These are phyloP conservation scores for Tyrannus savana DNA, from an alignment of 2,113 vertebrate species.

Conservation along the genomic window DNA sequence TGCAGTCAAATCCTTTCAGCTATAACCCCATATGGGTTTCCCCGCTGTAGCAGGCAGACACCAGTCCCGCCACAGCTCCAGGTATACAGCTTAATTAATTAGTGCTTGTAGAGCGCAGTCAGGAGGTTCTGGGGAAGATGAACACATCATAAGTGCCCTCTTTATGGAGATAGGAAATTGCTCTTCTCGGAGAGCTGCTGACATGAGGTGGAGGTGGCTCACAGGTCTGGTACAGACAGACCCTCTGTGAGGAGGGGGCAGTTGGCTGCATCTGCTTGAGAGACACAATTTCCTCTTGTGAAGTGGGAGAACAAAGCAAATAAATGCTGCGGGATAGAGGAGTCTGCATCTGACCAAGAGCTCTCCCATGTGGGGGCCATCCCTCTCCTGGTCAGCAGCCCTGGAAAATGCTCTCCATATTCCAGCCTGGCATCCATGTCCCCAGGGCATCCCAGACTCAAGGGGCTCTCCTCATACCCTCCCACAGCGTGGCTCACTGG, in stretches of 20 bases:
- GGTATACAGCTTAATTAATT: conserved; percentile 53
- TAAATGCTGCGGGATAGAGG: not conserved
- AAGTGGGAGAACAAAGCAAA: not conserved
- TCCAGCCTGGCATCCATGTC: not conserved
- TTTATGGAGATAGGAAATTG: not conserved
- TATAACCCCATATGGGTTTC: not conserved
- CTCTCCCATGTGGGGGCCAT: not conserved
- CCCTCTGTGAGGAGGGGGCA: accelerated
- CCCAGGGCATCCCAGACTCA: not conserved
- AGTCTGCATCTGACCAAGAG: not conserved
- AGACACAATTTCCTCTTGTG: not conserved
- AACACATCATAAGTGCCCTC: not conserved
- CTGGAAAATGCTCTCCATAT: not conserved
- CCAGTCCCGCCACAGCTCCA: not conserved
- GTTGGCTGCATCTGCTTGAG: accelerated
- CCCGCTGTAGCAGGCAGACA: not conserved
- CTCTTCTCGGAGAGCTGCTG: not conserved
- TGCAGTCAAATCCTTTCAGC: not conserved
- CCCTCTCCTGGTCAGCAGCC: not conserved
- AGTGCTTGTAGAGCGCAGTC: conserved; percentile 9
- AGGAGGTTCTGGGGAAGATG: conserved; percentile 27
- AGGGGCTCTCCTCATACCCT: not conserved
- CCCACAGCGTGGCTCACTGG: accelerated
- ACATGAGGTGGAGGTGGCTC: not conserved
- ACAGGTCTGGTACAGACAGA: not conserved